These are phyloP conservation scores for Octodonta nipae DNA, from an alignment of 2,888 invertebrate species.

Conservation along the genomic window DNA sequence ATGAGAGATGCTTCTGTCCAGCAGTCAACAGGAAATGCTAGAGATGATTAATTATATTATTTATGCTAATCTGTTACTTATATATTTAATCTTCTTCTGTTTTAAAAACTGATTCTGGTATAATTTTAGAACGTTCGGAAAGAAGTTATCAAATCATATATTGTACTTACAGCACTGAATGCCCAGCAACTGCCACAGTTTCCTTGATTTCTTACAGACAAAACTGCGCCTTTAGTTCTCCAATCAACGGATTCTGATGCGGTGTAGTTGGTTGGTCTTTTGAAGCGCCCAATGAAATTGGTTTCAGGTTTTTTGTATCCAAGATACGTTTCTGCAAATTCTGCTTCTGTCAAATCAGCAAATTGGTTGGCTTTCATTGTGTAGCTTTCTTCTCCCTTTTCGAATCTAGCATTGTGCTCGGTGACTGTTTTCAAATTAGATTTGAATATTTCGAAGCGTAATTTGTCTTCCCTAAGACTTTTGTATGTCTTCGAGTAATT, in stretches of 20 bases:
- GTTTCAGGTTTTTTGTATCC: not conserved
- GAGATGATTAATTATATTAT: no score
- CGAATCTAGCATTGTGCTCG: constrained; percentile 5
- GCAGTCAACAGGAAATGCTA: no score
- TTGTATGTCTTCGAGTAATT: constrained; percentile 5
- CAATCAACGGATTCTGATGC: constrained; percentile 5
- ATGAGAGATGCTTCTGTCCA: no score
- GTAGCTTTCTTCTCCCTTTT: constrained; percentile 6
- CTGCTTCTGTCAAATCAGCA: constrained; percentile 5
- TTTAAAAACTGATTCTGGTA: no score
- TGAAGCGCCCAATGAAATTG: not conserved
- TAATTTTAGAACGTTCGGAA: no score
- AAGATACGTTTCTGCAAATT: constrained; percentile 2
- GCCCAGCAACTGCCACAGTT: constrained; percentile 7
- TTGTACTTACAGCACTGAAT: constrained; percentile 7
- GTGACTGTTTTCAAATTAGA: constrained; percentile 4
- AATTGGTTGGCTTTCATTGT: constrained; percentile 3
- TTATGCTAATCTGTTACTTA: no score
- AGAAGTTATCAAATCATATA: no score
- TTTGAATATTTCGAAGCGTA: constrained; percentile 7
- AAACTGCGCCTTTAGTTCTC: constrained; percentile 3
- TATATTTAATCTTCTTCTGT: no score
- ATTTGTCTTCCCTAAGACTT: constrained; percentile 5
- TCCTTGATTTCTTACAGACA: constrained; percentile 4
- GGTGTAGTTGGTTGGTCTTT: not conserved